Base-by-base conservation (phyloP, 2,797 vertebrate genomes). In the Argentina silus region DNA sequence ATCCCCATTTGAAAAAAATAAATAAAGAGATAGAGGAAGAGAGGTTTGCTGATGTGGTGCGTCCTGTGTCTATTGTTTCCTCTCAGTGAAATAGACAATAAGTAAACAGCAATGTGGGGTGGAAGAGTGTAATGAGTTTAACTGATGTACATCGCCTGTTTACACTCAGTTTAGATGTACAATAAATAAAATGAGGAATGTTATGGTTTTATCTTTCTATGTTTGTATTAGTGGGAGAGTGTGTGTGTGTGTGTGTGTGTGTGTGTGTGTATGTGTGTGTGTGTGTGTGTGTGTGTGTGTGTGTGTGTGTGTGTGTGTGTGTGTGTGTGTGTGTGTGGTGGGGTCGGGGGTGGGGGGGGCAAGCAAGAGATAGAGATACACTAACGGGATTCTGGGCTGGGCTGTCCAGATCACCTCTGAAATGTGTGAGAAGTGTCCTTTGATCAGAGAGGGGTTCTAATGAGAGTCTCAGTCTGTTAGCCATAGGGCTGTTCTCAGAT, bases 91-190 rank as follows among this genome's bases (percentile, higher is more conserved):
- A 56, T 21, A 42, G 43, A 91, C 88, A 90, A 91, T 90, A 81
- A 51, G 12, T 27, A n/a, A 23, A 14, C 72, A 59, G 10, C 78
- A 81, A 76, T 51, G 75, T 86, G 81, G 78, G 83, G 81, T 76
- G 74, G 86, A n/a, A n/a, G n/a, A n/a, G n/a, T n/a, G n/a, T n/a
- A n/a, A 89, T 83, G 81, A 81, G 83, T 88, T 83, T 62, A 83
- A 76, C 87, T 81, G 81, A 62, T 75, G 67, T 79, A 86, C 82
- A 64, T 75, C 75, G 81, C 74, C 45, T 85, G 72, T 77, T 88
- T 73, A 43, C 14, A 6, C 42, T 7, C 36, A 2, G 14, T 3
- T 78, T 76, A 47, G 78, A 81, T 78, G 78, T 70, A 56, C 82
- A 70, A 56, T 23, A 45, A 23, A 63, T 57, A 72, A 76, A 67